phyloP scores from a whole-genome alignment of 35 echinoderm and acorn worm species.

The Apostichopus japonicus region DNA sequence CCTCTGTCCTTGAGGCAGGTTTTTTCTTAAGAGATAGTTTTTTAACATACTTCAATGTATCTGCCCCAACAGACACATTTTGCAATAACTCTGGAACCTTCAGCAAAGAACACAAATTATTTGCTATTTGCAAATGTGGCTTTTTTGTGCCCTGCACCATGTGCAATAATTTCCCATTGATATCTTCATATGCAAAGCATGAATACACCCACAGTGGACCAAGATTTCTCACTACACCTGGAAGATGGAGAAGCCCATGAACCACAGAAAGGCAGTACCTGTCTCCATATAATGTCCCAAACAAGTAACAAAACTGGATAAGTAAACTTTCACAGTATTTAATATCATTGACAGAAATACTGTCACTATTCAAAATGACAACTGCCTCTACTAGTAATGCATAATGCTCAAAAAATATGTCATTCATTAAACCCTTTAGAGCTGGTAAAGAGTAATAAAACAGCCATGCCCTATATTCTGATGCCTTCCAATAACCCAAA shows the following conservation, averaged over 20 bases:
- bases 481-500: too few species aligned
- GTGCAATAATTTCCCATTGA: neutral
- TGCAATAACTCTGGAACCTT: too few species aligned
- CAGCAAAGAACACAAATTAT: neutral
- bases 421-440: neutral
- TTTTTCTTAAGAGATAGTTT: too few species aligned
- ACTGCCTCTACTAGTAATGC: slow-evolving; percentile 25
- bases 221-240: neutral
- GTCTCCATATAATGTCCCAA: neutral
- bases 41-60: too few species aligned
- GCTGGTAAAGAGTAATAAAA: too few species aligned
- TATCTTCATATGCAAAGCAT: neutral
- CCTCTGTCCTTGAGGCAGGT: too few species aligned
- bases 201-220: slow-evolving; percentile 14
- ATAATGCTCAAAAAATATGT: slow-evolving; percentile 45
- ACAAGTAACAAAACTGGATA: neutral
- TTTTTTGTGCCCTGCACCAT: slow-evolving; percentile 2
- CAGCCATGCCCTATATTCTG: too few species aligned
- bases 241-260: neutral
- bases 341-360: neutral
- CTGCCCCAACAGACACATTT: too few species aligned
- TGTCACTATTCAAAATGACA: neutral
- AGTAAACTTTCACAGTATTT: slow-evolving; percentile 5
- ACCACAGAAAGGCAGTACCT: neutral
- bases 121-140: neutral